A percentile compares a stretch with the other conserved stretches of the same genome.
Evolutionary conservation across 2,888 invertebrate species (phyloP).

Genomic region (Desoria tigrina): DNA sequence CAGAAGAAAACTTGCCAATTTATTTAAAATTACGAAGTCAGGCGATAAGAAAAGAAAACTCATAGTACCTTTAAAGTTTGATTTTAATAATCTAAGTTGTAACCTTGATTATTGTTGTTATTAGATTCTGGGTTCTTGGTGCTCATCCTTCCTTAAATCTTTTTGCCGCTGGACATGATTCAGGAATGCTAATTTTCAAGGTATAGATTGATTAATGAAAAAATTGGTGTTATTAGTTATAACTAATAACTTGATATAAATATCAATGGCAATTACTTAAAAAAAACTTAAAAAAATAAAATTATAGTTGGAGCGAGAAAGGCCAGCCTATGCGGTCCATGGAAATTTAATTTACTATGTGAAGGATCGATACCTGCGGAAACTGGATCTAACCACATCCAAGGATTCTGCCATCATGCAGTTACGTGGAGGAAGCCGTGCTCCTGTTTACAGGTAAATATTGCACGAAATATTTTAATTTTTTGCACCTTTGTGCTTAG

Average conservation of each 20-base stretch:
- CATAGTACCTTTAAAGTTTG: too few species aligned
- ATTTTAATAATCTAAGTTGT: too few species aligned
- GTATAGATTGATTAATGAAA: slow-evolving; percentile 46
- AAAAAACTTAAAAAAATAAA: too few species aligned
- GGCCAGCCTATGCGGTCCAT: slow-evolving; percentile 93
- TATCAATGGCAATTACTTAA: too few species aligned
- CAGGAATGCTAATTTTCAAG: slow-evolving; percentile 90
- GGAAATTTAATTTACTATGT: slow-evolving; percentile 93
- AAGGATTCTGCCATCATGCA: slow-evolving; percentile 93
- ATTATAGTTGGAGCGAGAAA: slow-evolving; percentile 82
- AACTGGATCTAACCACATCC: slow-evolving; percentile 88
- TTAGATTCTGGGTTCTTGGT: slow-evolving; percentile 97
- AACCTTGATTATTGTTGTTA: too few species aligned
- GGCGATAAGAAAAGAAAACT: too few species aligned
- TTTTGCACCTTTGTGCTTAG: background rate
- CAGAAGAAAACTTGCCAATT: too few species aligned
- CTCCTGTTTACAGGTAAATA: slow-evolving; percentile 68
- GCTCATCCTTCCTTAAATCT: slow-evolving; percentile 93
- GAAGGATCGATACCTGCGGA: slow-evolving; percentile 86
- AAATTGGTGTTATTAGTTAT: background rate
- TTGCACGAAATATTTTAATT: background rate
- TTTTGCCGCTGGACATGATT: slow-evolving; percentile 99
- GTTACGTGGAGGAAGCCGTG: slow-evolving; percentile 76
- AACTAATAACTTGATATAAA: too few species aligned
- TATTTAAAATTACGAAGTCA: too few species aligned